These are phyloP conservation scores for Corythornis vintsioides DNA, from an alignment of 2,113 vertebrate species.

Conservation along the genomic window DNA sequence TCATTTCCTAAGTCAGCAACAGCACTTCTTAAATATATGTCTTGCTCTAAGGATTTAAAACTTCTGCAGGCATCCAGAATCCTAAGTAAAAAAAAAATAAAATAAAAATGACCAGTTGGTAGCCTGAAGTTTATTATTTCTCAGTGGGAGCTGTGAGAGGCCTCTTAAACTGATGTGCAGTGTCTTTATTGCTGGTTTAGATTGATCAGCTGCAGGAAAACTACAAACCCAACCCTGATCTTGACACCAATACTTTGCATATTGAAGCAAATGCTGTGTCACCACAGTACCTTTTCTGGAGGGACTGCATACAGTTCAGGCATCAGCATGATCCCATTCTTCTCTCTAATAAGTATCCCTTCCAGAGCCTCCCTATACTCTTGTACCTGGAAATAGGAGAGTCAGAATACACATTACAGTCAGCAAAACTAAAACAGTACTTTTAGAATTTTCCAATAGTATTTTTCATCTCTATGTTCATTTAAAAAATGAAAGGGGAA, in stretches of 20 bases:
- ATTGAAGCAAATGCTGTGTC: not conserved
- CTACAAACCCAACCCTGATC: not conserved
- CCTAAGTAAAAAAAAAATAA: not conserved
- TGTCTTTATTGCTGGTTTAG: not conserved
- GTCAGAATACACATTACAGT: not conserved
- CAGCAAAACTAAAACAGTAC: not conserved
- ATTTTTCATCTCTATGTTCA: not conserved
- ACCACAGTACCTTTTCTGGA: slow-evolving; percentile 83
- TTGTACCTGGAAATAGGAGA: slow-evolving; percentile 81
- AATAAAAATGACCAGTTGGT: not conserved
- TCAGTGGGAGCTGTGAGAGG: not conserved
- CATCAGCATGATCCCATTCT: slow-evolving; percentile 89
- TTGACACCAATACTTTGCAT: not conserved
- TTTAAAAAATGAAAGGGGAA: not conserved
- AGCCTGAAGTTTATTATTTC: not conserved
- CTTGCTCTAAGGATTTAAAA: not conserved
- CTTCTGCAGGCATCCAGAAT: not conserved
- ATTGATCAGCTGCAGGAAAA: not conserved
- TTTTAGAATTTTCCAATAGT: not conserved
- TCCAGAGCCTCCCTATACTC: slow-evolving; percentile 96
- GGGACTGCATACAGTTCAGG: slow-evolving; percentile 95
- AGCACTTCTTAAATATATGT: not conserved
- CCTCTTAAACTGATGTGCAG: not conserved
- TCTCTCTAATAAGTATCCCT: slow-evolving; percentile 89
- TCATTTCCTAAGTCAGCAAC: not conserved